Conservation (phyloP, 2,888 invertebrate species). For the Aspidiotus destructor region DNA sequence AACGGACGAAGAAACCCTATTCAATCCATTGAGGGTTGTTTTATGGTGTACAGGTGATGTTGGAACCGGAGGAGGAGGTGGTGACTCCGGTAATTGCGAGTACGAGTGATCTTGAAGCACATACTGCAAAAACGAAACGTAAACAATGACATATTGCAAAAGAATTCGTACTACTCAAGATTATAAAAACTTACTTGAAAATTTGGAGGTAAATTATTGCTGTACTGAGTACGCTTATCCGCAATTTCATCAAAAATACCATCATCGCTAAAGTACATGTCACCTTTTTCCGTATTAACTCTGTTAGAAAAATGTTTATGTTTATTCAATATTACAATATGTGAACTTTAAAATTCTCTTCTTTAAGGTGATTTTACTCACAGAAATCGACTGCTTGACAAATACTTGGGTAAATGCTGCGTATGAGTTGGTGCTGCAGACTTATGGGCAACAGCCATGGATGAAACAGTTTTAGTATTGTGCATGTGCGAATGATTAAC, state of each 20-base stretch:
- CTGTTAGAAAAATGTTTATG: neutral
- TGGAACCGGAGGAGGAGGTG: constrained; percentile 24
- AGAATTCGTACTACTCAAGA: neutral
- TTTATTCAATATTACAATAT: neutral
- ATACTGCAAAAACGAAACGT: constrained; percentile 11
- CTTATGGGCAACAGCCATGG: constrained; percentile 7
- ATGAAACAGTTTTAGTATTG: constrained; percentile 9
- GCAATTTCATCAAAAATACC: constrained; percentile 20
- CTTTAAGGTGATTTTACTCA: neutral
- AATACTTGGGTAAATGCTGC: constrained; percentile 26
- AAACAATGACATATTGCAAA: neutral
- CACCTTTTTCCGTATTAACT: constrained; percentile 25
- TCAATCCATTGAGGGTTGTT: constrained; percentile 22
- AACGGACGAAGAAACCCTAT: constrained; percentile 10
- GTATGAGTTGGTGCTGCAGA: constrained; percentile 21
- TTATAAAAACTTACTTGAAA: constrained; percentile 13
- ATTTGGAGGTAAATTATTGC: constrained; percentile 25
- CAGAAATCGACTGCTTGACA: constrained; percentile 27
- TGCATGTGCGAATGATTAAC: constrained; percentile 15
- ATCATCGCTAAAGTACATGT: constrained; percentile 20
- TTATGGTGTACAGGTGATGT: constrained; percentile 19
- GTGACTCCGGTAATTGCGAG: constrained; percentile 25
- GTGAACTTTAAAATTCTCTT: neutral
- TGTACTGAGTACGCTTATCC: constrained; percentile 19
- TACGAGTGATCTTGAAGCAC: constrained; percentile 28